phyloP scores from a whole-genome alignment of 2,888 invertebrate genomes.

The Bugulina stolonifera region DNA sequence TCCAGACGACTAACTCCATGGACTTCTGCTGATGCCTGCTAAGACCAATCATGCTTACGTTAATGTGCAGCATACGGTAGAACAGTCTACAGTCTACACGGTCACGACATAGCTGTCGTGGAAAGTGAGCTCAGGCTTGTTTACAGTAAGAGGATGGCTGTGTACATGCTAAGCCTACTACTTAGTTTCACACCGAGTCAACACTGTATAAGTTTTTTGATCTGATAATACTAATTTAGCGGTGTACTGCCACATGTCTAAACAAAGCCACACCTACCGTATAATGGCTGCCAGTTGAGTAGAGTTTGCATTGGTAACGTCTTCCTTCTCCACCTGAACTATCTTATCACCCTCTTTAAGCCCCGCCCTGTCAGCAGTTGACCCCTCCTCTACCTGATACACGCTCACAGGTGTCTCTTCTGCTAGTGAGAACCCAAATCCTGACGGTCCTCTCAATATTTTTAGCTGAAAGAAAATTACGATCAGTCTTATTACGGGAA shows the following conservation, averaged over 20 bases:
- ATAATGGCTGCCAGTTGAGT: slow-evolving; percentile 12
- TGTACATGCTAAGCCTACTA: too few relatives aligned
- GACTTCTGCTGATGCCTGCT: slow-evolving; percentile 2
- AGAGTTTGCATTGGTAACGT: not conserved
- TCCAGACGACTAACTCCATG: slow-evolving; percentile 11
- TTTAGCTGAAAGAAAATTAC: not conserved
- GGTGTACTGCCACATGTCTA: too few relatives aligned
- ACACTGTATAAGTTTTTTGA: too few relatives aligned
- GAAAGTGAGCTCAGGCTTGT: too few relatives aligned
- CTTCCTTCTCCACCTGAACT: slow-evolving; percentile 8
- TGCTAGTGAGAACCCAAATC: slow-evolving; percentile 12
- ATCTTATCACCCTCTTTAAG: not conserved
- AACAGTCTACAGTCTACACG: too few relatives aligned
- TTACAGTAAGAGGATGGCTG: too few relatives aligned
- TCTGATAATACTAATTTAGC: too few relatives aligned
- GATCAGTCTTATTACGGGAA: too few relatives aligned
- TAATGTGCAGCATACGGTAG: too few relatives aligned
- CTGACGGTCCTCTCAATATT: not conserved
- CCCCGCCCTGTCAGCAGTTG: slow-evolving; percentile 11
- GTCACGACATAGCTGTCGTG: too few relatives aligned
- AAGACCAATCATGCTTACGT: too few relatives aligned
- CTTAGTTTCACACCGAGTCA: too few relatives aligned
- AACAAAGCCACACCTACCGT: not conserved
- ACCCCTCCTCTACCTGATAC: slow-evolving; percentile 19
- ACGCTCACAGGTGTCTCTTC: slow-evolving; percentile 12